Percentiles rank a stretch among this genome's conserved stretches.
These are phyloP conservation scores for Pilophorus perplexus DNA, from an alignment of 2,888 invertebrate species.

Conservation along the genomic window DNA sequence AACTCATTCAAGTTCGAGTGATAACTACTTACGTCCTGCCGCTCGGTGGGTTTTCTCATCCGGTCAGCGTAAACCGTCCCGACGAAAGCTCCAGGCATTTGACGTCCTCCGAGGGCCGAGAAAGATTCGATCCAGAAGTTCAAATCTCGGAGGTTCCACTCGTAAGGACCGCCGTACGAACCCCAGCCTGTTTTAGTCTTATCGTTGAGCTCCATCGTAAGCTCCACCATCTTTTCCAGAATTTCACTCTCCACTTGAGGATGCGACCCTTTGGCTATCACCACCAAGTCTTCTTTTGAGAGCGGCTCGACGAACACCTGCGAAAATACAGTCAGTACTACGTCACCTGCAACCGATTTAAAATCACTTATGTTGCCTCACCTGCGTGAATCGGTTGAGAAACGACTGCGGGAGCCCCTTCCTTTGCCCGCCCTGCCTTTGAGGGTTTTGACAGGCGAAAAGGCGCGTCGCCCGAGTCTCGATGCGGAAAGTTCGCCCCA, in stretches of 20 bases:
- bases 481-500: constrained; percentile 80
- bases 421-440: constrained; percentile 91
- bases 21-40: constrained; percentile 64
- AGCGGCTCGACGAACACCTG: constrained; percentile 62
- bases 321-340: not conserved
- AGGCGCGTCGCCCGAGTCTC: constrained; percentile 71
- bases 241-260: constrained; percentile 61
- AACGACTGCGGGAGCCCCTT: constrained; percentile 96
- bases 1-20: no score
- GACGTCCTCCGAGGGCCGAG: constrained; percentile 2
- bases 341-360: no score
- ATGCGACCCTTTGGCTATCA: constrained; percentile 67
- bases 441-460: constrained; percentile 97
- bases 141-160: constrained; percentile 94
- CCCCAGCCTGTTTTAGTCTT: constrained; percentile 58
- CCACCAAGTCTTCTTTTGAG: constrained; percentile 61
- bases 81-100: constrained; percentile 59
- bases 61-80: constrained; percentile 81
- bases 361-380: no score
- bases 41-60: constrained; percentile 78
- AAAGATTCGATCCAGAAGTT: constrained; percentile 69
- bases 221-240: constrained; percentile 70
- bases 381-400: constrained; percentile 94
- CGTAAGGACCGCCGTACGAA: constrained; percentile 83
- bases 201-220: constrained; percentile 66